Percentiles rank a stretch among this genome's conserved stretches.
These are phyloP conservation scores for Drosophila atripex DNA, from an alignment of 2,888 invertebrate genomes.

Conservation along the genomic window DNA sequence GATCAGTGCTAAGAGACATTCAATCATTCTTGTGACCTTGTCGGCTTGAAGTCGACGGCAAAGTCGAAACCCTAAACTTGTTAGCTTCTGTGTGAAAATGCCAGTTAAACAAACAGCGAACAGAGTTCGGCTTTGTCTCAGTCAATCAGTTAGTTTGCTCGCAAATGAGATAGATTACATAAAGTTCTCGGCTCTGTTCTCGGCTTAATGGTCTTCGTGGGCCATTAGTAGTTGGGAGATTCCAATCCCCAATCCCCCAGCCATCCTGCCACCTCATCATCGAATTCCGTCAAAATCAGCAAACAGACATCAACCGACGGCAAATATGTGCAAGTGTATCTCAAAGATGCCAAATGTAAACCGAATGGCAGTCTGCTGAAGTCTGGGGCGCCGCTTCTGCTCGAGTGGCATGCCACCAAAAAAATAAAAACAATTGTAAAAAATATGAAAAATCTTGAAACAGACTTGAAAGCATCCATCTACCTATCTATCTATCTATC, in stretches of 20 bases:
- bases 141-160: slow-evolving; percentile 22
- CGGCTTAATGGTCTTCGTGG: slow-evolving; percentile 12
- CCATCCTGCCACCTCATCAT: neutral
- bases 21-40: slow-evolving; percentile 54
- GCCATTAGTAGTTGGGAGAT: neutral
- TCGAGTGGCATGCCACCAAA: slow-evolving; percentile 56
- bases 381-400: slow-evolving; percentile 46
- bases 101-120: slow-evolving; percentile 39
- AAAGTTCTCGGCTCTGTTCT: slow-evolving; percentile 36
- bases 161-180: slow-evolving; percentile 39
- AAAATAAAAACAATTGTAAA: slow-evolving; percentile 22
- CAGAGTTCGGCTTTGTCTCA: slow-evolving; percentile 48
- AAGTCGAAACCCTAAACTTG: slow-evolving; percentile 59
- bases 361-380: slow-evolving; percentile 51
- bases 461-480: slow-evolving; percentile 67
- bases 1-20: slow-evolving; percentile 45
- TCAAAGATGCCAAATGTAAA: slow-evolving; percentile 63
- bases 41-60: slow-evolving; percentile 37
- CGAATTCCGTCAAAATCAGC: neutral
- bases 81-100: slow-evolving; percentile 67
- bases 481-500: slow-evolving; percentile 19
- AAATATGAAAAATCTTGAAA: slow-evolving; percentile 7
- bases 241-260: neutral
- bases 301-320: slow-evolving; percentile 9
- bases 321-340: slow-evolving; percentile 42